phyloP scores from a whole-genome alignment of 1,140 invertebrate genomes.

The Medauroidea extradentata region DNA sequence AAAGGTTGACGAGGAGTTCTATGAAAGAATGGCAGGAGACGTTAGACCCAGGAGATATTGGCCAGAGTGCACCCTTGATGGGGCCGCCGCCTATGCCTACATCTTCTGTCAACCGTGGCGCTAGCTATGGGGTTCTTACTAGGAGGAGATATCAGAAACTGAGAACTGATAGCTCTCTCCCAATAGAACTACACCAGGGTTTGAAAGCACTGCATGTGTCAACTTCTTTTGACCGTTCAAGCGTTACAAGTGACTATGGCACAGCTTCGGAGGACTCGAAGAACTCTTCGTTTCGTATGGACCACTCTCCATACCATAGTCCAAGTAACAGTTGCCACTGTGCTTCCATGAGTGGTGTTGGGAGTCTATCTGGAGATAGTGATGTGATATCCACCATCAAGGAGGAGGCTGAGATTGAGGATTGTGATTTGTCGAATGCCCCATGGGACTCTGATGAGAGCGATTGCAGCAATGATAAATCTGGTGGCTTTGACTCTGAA shows the following conservation, averaged over 20 bases:
- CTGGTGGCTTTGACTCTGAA: background rate
- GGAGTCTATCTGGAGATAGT: background rate
- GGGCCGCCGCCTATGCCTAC: too few relatives aligned
- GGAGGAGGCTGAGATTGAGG: background rate
- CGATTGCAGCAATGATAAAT: background rate
- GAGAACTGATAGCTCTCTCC: too few relatives aligned
- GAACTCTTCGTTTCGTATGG: background rate
- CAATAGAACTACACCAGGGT: too few relatives aligned
- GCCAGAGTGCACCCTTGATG: too few relatives aligned
- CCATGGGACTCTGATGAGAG: background rate
- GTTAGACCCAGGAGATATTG: too few relatives aligned
- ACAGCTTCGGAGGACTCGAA: slow-evolving; percentile 7
- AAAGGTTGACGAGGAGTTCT: too few relatives aligned
- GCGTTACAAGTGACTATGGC: slow-evolving; percentile 7
- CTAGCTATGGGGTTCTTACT: too few relatives aligned
- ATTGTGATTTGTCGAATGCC: background rate
- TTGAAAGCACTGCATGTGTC: too few relatives aligned
- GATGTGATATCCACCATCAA: background rate
- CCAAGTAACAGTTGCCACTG: background rate
- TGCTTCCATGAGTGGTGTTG: slow-evolving; percentile 4
- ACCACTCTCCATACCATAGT: background rate
- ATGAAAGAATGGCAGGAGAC: too few relatives aligned
- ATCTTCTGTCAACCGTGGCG: too few relatives aligned
- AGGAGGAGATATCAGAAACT: too few relatives aligned
- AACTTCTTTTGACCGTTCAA: background rate